Evolutionary conservation across 2,888 invertebrate genomes (phyloP).

Genomic region (Podotricha telesiphe): DNA sequence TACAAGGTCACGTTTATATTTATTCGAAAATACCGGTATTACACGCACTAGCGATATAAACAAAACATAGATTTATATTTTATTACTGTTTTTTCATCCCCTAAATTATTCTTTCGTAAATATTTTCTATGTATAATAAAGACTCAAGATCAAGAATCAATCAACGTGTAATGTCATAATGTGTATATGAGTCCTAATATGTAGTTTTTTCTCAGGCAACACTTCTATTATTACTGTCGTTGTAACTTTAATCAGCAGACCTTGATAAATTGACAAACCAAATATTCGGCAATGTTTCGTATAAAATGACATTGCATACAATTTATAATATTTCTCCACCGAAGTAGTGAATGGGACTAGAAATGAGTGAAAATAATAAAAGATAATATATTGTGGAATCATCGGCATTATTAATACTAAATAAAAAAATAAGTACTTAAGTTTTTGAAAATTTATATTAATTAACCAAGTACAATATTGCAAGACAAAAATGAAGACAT

Average conservation of each 20-base stretch:
- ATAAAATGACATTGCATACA: background rate
- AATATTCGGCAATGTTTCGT: constrained; percentile 11
- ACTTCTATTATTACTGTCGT: background rate
- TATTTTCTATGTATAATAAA: too few relatives aligned
- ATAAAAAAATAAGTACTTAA: constrained; percentile 14
- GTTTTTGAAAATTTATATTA: background rate
- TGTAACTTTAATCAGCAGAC: constrained; percentile 15
- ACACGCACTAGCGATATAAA: too few relatives aligned
- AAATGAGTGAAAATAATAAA: constrained; percentile 8
- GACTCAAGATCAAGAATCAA: too few relatives aligned
- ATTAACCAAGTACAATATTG: constrained; percentile 8
- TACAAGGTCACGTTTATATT: too few relatives aligned
- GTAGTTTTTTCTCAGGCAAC: background rate
- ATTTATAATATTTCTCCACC: constrained; percentile 5
- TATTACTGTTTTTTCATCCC: too few relatives aligned
- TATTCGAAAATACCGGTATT: too few relatives aligned
- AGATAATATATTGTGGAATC: background rate
- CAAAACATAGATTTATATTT: too few relatives aligned
- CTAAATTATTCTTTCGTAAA: too few relatives aligned
- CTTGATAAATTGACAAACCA: constrained; percentile 18
- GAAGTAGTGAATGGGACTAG: background rate
- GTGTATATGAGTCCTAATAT: background rate
- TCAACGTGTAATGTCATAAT: background rate
- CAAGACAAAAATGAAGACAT: constrained; percentile 34
- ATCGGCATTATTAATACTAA: background rate